Conservation (phyloP, 2,797 vertebrate species). For the Odontamblyopus lacepedii region DNA sequence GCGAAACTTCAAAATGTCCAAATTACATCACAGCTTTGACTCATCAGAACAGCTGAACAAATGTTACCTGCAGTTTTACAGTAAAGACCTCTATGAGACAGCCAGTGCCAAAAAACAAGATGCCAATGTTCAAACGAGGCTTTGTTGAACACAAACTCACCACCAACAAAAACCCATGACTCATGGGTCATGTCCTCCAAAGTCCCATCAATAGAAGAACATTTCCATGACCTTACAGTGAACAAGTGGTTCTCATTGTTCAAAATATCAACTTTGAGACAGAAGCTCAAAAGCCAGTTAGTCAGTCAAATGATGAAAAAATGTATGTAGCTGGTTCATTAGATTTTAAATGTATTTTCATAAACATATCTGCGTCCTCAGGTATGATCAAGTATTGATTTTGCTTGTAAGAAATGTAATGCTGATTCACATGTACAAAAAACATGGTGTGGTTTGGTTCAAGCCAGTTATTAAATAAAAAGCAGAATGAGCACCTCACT, state of each 20-base stretch:
- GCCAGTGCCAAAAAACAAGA: slow-evolving; percentile 3
- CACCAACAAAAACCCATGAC: slow-evolving; percentile 3
- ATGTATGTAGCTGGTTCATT: background rate
- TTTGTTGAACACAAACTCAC: slow-evolving; percentile 1
- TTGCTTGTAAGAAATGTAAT: no score
- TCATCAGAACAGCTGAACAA: slow-evolving; percentile 18
- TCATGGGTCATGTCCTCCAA: slow-evolving; percentile 2
- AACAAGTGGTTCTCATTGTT: slow-evolving; percentile 2
- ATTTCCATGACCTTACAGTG: slow-evolving; percentile 7
- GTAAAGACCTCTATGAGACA: background rate
- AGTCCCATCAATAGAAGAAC: slow-evolving; percentile 5
- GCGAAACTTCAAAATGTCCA: slow-evolving; percentile 8
- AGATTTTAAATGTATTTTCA: background rate
- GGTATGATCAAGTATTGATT: background rate
- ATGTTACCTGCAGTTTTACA: slow-evolving; percentile 14
- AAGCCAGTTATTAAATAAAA: background rate
- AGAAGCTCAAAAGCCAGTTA: background rate
- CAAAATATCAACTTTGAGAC: background rate
- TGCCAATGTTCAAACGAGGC: slow-evolving; percentile 3
- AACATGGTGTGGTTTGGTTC: no score
- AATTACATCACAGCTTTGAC: slow-evolving; percentile 15
- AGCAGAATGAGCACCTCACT: background rate
- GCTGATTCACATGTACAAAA: no score
- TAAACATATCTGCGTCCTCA: background rate
- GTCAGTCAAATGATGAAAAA: background rate